Conservation (phyloP, 1,140 invertebrate species). For the Hypothenemus hampei region DNA sequence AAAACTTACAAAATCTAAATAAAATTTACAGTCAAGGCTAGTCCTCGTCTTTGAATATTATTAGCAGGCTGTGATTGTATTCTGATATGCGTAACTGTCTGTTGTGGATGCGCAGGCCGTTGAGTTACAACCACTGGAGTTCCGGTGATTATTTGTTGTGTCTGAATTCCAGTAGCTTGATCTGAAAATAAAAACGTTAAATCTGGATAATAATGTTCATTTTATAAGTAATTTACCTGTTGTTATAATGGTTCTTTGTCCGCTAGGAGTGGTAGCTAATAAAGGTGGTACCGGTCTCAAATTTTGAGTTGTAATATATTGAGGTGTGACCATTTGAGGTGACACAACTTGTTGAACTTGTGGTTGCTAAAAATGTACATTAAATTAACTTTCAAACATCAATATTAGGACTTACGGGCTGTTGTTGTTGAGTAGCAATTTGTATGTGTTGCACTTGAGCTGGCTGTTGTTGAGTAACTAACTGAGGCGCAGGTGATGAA, state of each 20-base stretch:
- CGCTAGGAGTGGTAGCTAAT: constrained; percentile 36
- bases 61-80: constrained; percentile 51
- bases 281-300: constrained; percentile 41
- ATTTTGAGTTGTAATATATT: constrained; percentile 46
- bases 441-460: constrained; percentile 10
- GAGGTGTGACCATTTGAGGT: constrained; percentile 33
- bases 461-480: not conserved
- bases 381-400: not conserved
- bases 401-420: constrained; percentile 10
- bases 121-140: constrained; percentile 38
- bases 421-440: constrained; percentile 4
- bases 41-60: constrained; percentile 60
- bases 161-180: constrained; percentile 22
- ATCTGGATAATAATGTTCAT: not conserved
- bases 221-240: constrained; percentile 20
- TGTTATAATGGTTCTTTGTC: constrained; percentile 34
- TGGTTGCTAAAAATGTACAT: constrained; percentile 11
- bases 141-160: constrained; percentile 26
- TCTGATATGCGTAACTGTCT: constrained; percentile 53
- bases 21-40: constrained; percentile 71
- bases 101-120: constrained; percentile 45
- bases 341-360: constrained; percentile 27
- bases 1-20: not conserved
- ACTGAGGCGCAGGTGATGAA: constrained; percentile 7
- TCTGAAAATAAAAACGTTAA: constrained; percentile 10